These are phyloP conservation scores for Deilephila porcellus DNA, from an alignment of 2,888 invertebrate genomes.

Conservation along the genomic window DNA sequence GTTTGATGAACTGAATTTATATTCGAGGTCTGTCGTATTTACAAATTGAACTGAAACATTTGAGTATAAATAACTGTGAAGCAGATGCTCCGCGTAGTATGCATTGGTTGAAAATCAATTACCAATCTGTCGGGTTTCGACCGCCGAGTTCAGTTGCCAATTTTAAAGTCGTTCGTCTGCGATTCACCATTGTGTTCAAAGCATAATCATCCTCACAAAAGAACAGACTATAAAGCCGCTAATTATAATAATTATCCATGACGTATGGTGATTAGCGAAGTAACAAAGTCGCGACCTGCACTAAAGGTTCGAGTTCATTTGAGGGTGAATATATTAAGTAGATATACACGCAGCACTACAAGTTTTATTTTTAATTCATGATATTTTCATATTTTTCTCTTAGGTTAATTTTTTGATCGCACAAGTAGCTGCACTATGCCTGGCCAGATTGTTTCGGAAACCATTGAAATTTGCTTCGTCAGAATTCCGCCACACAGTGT, in stretches of 20 bases:
- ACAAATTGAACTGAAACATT: too few species aligned
- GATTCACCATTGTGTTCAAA: slow-evolving; percentile 3
- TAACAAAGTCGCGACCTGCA: not conserved
- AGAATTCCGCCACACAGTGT: slow-evolving; percentile 90
- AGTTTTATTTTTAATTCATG: slow-evolving; percentile 52
- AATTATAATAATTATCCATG: not conserved
- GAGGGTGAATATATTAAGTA: not conserved
- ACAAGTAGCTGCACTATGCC: slow-evolving; percentile 91
- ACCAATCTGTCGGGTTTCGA: not conserved
- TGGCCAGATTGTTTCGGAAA: slow-evolving; percentile 91
- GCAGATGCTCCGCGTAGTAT: too few species aligned
- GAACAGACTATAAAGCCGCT: not conserved
- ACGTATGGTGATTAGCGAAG: not conserved
- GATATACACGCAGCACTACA: slow-evolving; percentile 46
- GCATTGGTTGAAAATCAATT: too few species aligned
- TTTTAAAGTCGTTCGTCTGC: not conserved
- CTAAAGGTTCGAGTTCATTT: not conserved
- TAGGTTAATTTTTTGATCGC: slow-evolving; percentile 94
- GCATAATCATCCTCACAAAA: not conserved
- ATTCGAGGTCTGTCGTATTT: too few species aligned
- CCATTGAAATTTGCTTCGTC: slow-evolving; percentile 89
- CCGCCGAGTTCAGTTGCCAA: not conserved
- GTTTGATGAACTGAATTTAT: too few species aligned
- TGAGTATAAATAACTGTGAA: too few species aligned
- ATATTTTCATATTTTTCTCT: slow-evolving; percentile 65